Percentiles rank a stretch among this genome's conserved stretches.
Evolutionary conservation across 2,888 invertebrate species (phyloP).

Genomic region (Diplazon laetatorius): DNA sequence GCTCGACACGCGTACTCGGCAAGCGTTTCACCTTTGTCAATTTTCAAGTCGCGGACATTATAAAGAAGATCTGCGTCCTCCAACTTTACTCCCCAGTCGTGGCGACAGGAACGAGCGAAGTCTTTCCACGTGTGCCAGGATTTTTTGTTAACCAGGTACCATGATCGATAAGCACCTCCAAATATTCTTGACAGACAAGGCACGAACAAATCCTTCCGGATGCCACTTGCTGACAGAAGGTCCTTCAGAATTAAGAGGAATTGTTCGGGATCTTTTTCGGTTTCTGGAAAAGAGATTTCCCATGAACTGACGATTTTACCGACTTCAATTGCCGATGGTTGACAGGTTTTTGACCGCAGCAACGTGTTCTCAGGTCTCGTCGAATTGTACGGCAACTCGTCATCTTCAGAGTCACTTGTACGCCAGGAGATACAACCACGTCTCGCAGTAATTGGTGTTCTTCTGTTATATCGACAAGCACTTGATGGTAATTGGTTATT

Average conservation of each 20-base stretch:
- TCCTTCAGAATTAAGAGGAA: conserved; percentile 35
- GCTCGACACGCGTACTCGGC: conserved; percentile 46
- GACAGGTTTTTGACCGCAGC: too few relatives aligned
- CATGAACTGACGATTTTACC: conserved; percentile 39
- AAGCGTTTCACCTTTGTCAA: conserved; percentile 34
- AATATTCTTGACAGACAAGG: conserved; percentile 35
- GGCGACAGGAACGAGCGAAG: conserved; percentile 35
- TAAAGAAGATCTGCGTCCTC: conserved; percentile 26
- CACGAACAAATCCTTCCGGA: conserved; percentile 34
- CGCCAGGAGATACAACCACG: conserved; percentile 1
- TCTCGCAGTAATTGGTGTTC: background rate
- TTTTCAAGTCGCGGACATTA: conserved; percentile 41
- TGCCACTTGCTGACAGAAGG: conserved; percentile 17
- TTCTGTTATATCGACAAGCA: background rate
- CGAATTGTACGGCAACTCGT: background rate
- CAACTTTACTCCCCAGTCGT: conserved; percentile 37
- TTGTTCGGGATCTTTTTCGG: conserved; percentile 41
- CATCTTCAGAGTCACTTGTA: conserved; percentile 10
- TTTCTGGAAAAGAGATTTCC: conserved; percentile 39
- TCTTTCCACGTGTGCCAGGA: conserved; percentile 35
- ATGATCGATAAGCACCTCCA: conserved; percentile 22
- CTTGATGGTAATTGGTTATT: too few relatives aligned
- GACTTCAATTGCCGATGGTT: background rate
- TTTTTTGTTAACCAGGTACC: conserved; percentile 33
- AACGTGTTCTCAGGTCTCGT: too few relatives aligned